These are phyloP conservation scores for Xylophagus ater DNA, from an alignment of 2,888 invertebrate species.

Conservation along the genomic window DNA sequence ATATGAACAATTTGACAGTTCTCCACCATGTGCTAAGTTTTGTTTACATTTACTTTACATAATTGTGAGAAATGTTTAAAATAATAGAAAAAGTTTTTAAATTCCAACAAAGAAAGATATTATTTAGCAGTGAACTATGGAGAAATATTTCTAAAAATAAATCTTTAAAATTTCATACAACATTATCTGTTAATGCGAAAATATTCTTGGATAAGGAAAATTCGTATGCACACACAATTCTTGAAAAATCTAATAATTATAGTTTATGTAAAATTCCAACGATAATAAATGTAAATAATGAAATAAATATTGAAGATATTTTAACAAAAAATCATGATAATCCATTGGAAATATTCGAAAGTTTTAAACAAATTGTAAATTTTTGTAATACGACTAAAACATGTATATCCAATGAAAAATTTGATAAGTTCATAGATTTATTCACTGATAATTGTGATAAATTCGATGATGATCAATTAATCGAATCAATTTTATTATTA, in stretches of 20 bases:
- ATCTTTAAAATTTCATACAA: slow-evolving; percentile 3
- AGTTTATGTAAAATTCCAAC: background rate
- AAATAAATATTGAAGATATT: slow-evolving; percentile 17
- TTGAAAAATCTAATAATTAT: slow-evolving; percentile 7
- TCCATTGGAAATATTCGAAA: slow-evolving; percentile 20
- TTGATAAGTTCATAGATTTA: slow-evolving; percentile 23
- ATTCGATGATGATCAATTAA: slow-evolving; percentile 47
- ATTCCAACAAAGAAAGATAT: too few species aligned
- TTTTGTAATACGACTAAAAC: slow-evolving; percentile 23
- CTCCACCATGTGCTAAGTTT: background rate
- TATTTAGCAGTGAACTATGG: too few species aligned
- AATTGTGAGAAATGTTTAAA: too few species aligned
- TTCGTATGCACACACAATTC: slow-evolving; percentile 30
- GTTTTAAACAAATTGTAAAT: slow-evolving; percentile 23
- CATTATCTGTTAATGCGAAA: slow-evolving; percentile 16
- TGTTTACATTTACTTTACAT: background rate
- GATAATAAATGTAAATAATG: background rate
- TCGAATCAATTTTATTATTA: slow-evolving; percentile 43
- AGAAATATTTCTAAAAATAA: too few species aligned
- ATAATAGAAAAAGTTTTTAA: too few species aligned
- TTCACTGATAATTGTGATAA: slow-evolving; percentile 43
- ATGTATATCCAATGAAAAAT: slow-evolving; percentile 27
- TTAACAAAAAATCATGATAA: background rate
- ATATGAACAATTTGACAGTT: too few species aligned
- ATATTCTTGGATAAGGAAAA: slow-evolving; percentile 31